Evolutionary conservation across 2,113 vertebrate species (phyloP).

Genomic region (Martes martes): DNA sequence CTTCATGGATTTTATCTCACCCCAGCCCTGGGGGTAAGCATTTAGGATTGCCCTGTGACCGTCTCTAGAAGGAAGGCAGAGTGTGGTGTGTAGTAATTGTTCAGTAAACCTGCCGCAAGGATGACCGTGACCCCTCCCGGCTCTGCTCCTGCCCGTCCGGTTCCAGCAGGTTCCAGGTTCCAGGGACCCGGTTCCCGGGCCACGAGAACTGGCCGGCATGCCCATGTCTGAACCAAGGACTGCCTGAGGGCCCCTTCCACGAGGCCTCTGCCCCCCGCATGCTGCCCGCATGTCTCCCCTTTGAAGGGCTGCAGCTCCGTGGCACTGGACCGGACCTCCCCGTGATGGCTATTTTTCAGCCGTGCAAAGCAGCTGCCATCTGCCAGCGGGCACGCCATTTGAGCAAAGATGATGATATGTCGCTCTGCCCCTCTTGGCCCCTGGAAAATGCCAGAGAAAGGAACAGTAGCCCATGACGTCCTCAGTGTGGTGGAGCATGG

Average conservation of each 20-base stretch:
- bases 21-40: not conserved
- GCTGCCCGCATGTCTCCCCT: rapidly evolving
- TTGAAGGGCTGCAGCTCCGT: not conserved
- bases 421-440: not conserved
- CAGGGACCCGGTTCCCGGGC: too few species aligned
- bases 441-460: not conserved
- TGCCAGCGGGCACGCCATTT: rapidly evolving
- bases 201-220: not conserved
- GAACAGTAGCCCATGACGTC: rapidly evolving
- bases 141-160: rapidly evolving
- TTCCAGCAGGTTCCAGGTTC: rapidly evolving
- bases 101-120: rapidly evolving
- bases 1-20: rapidly evolving
- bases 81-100: rapidly evolving
- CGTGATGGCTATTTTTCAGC: rapidly evolving
- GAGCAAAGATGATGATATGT: rapidly evolving
- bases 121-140: rapidly evolving
- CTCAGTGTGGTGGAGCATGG: rapidly evolving
- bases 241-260: rapidly evolving
- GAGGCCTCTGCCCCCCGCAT: too few species aligned
- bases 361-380: rapidly evolving
- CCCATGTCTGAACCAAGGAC: not conserved
- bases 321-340: rapidly evolving
- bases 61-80: not conserved
- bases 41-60: rapidly evolving